Evolutionary conservation across 2,113 vertebrate species (phyloP).

Genomic region (Melospiza melodia): DNA sequence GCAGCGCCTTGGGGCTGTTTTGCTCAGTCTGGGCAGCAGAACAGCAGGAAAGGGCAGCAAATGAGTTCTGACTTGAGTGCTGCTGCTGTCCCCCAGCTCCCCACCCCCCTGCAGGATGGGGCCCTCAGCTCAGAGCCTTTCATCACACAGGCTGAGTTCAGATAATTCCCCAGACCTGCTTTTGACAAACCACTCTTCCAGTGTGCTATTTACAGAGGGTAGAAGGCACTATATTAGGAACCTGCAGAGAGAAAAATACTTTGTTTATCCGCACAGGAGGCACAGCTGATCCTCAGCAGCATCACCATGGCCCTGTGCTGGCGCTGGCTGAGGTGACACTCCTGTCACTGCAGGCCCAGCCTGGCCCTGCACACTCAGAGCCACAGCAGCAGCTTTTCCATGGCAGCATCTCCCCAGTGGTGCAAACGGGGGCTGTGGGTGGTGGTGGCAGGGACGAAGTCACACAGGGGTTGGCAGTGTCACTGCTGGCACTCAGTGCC

Average conservation of each 20-base stretch:
- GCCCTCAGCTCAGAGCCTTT: not conserved
- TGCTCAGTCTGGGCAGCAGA: not conserved
- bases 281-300: not conserved
- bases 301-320: fast-evolving
- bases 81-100: not conserved
- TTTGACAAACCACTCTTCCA: not conserved
- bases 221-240: not conserved
- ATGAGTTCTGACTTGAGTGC: not conserved
- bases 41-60: not conserved
- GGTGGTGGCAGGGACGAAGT: not conserved
- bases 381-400: not conserved
- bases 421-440: not conserved
- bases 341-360: not conserved
- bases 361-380: fast-evolving
- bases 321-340: fast-evolving
- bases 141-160: not conserved
- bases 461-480: fast-evolving
- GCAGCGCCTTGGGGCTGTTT: not conserved
- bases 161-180: not conserved
- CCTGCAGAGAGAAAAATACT: not conserved
- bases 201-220: not conserved
- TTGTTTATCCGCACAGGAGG: not conserved
- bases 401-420: fast-evolving
- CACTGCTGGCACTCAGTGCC: not conserved
- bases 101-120: fast-evolving